A percentile compares a stretch with the other conserved stretches of the same genome.
These are phyloP conservation scores for Neopelma chrysocephalum DNA, from an alignment of 2,797 vertebrate species.

Conservation along the genomic window DNA sequence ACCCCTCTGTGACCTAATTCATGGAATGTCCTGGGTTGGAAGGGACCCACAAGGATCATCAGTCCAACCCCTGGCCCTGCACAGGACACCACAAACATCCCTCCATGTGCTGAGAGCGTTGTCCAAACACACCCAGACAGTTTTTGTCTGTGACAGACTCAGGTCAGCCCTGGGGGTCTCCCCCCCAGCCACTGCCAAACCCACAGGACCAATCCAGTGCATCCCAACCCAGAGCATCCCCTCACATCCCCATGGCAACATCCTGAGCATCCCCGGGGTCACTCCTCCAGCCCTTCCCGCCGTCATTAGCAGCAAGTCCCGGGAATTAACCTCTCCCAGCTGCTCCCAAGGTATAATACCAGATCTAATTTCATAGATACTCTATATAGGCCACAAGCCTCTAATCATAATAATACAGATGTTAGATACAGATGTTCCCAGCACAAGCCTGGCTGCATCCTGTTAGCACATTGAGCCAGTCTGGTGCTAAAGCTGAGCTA, in stretches of 20 bases:
- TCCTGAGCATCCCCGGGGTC: background rate
- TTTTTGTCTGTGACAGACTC: background rate
- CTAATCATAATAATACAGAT: constrained; percentile 69
- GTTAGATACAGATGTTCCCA: constrained; percentile 75
- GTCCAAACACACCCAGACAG: background rate
- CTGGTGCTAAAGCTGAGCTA: constrained; percentile 75
- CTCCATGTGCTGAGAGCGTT: too few species aligned
- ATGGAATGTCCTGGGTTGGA: background rate
- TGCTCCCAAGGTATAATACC: constrained; percentile 12
- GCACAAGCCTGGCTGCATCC: constrained; percentile 40
- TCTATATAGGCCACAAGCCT: constrained; percentile 62
- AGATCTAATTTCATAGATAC: constrained; percentile 53
- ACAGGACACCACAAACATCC: background rate
- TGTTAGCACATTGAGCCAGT: constrained; percentile 71
- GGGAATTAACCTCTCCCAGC: constrained; percentile 25
- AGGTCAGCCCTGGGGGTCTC: background rate
- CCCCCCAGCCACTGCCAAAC: background rate
- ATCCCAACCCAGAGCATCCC: background rate
- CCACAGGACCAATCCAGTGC: background rate
- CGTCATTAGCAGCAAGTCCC: background rate
- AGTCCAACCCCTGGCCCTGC: background rate
- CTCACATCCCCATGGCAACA: background rate
- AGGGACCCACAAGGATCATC: background rate
- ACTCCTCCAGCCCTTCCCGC: background rate
- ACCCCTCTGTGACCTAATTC: background rate